Percentiles rank a stretch among this genome's conserved stretches.
phyloP scores from a whole-genome alignment of 2,797 vertebrate species.

The Dicrostonyx torquatus region DNA sequence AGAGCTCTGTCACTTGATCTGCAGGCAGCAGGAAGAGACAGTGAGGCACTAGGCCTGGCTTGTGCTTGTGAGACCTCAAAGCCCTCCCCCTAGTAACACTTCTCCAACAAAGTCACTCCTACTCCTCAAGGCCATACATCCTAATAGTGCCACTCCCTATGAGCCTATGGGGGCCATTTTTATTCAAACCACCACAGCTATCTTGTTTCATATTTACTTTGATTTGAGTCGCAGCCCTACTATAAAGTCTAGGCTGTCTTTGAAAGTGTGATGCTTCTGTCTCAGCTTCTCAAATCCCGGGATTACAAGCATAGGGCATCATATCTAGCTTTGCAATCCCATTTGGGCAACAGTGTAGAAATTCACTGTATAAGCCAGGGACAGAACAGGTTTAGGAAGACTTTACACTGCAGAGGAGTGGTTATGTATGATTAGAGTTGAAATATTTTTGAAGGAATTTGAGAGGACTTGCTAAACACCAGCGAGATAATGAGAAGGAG shows the following conservation, averaged over 20 bases:
- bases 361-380: not conserved
- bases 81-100: not conserved
- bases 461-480: not conserved
- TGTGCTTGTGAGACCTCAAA: not conserved
- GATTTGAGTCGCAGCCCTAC: not conserved
- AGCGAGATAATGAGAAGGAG: not conserved
- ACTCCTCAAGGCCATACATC: too few relatives aligned
- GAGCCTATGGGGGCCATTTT: not conserved
- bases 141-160: not conserved
- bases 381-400: not conserved
- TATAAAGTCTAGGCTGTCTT: not conserved
- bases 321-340: not conserved
- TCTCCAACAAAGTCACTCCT: not conserved
- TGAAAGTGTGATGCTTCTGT: not conserved
- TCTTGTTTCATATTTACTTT: not conserved
- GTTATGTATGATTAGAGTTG: not conserved
- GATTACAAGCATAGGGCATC: too few relatives aligned
- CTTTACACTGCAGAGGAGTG: rapidly evolving
- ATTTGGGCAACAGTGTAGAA: not conserved
- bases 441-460: not conserved
- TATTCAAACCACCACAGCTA: not conserved
- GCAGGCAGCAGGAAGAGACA: not conserved
- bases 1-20: not conserved
- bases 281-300: not conserved
- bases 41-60: not conserved